These are phyloP conservation scores for Tachystola acroxantha DNA, from an alignment of 2,888 invertebrate genomes.

Conservation along the genomic window DNA sequence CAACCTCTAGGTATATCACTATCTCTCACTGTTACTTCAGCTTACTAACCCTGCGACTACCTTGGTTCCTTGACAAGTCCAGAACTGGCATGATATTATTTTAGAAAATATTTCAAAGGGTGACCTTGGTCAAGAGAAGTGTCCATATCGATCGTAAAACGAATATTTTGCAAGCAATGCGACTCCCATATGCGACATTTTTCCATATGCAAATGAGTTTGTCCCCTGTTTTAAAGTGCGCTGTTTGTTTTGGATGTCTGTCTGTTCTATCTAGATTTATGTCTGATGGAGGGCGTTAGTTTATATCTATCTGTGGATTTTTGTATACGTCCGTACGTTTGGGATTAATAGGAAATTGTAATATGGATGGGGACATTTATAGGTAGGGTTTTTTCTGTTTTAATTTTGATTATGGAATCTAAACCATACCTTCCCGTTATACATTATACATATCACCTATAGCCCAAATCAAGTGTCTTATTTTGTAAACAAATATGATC, in stretches of 20 bases:
- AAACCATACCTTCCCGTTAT: no score
- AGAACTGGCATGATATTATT: no score
- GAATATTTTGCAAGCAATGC: slow-evolving; percentile 26
- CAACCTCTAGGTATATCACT: no score
- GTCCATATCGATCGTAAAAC: slow-evolving; percentile 1
- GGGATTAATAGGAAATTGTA: background rate
- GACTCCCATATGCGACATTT: slow-evolving; percentile 49
- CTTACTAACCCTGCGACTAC: no score
- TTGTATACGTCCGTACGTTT: background rate
- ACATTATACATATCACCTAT: no score
- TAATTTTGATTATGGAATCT: no score
- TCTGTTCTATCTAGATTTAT: slow-evolving; percentile 31
- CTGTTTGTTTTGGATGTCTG: slow-evolving; percentile 67
- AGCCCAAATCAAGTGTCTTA: no score
- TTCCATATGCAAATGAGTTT: slow-evolving; percentile 71
- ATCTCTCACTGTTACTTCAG: no score
- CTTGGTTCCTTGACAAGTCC: no score
- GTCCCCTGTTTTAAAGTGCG: slow-evolving; percentile 54
- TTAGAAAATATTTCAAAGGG: no score
- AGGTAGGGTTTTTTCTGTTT: slow-evolving; percentile 20
- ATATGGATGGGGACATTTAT: background rate
- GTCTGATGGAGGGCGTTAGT: slow-evolving; percentile 1
- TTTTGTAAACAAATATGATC: no score
- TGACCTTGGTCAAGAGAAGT: background rate
- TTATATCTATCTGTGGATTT: background rate